Evolutionary conservation across 2,113 vertebrate species (phyloP), one percentile per base, ranked within the genome.

Genomic region (Rhizomys pruinosus): DNA sequence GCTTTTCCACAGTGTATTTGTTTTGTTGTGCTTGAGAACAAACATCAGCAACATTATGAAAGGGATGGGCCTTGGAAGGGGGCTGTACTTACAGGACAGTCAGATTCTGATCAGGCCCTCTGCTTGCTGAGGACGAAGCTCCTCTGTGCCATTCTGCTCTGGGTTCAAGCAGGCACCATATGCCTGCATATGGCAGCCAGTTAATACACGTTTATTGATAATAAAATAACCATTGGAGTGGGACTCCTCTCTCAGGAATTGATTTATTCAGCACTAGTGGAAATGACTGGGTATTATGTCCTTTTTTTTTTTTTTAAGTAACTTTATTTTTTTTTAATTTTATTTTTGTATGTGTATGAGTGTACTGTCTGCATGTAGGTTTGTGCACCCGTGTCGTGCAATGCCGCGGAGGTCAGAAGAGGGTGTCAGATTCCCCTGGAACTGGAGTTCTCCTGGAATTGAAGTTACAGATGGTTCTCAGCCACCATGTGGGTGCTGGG

Each of bases 231-330:
- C 11, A 7, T n/a, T 37, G 7, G 76, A 86, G 74, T 79, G 63
- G 47, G 64, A 11, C 32, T 91, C 57, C 47, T 77, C 37, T 76
- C 47, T 89, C 37, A 63, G 61, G 55, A 86, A 55, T 79, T 69
- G 42, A 69, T 89, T 86, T 52, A 74, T 37, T 93, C 77, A 78
- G 86, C 22, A n/a, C 22, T 44, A 66, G 59, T n/a, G 72, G 79
- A 89, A 80, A 39, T 44, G 80, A 93, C 80, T 78, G 0, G 3
- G 61, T 84, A 1, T 37, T 7, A 72, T 61, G 1, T n/a, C n/a
- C n/a, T n/a, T n/a, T n/a, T n/a, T n/a, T n/a, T n/a, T n/a, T n/a
- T n/a, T n/a, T n/a, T n/a, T n/a, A n/a, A n/a, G n/a, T n/a, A n/a
- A n/a, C n/a, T n/a, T n/a, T n/a, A n/a, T n/a, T n/a, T n/a, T n/a